Evolutionary conservation across 2,888 invertebrate genomes (phyloP).

Genomic region (Drosophila paranaensis): DNA sequence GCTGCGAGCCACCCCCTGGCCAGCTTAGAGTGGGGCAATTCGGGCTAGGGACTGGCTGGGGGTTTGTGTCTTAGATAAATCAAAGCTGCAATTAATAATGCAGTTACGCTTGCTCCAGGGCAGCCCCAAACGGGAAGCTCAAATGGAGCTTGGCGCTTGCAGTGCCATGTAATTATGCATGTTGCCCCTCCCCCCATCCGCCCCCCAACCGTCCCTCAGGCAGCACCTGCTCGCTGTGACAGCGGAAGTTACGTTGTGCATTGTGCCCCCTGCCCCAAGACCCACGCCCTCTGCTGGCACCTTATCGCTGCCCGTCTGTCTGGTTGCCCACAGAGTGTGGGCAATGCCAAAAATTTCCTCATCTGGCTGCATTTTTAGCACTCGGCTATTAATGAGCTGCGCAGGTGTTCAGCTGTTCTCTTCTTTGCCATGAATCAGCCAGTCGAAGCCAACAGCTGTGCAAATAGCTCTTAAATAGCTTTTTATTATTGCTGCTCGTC

Average conservation of each 20-base stretch:
- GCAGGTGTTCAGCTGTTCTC: slow-evolving; percentile 37
- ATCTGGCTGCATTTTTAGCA: slow-evolving; percentile 30
- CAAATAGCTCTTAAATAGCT: slow-evolving; percentile 47
- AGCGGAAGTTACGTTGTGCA: slow-evolving; percentile 50
- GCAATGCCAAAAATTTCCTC: slow-evolving; percentile 14
- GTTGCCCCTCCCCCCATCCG: neutral
- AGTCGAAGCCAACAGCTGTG: slow-evolving; percentile 38
- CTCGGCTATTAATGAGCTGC: slow-evolving; percentile 53
- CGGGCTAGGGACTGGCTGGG: neutral
- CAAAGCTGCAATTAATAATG: slow-evolving; percentile 76
- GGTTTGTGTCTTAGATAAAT: slow-evolving; percentile 71
- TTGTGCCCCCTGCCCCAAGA: neutral
- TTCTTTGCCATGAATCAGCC: slow-evolving; percentile 22
- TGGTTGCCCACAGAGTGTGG: neutral
- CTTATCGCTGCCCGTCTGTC: slow-evolving; percentile 11
- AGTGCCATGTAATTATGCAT: slow-evolving; percentile 64
- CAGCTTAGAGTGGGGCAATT: neutral
- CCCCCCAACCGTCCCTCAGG: too few relatives aligned
- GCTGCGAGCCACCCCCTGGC: slow-evolving; percentile 5
- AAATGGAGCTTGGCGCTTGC: slow-evolving; percentile 69
- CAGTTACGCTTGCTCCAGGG: slow-evolving; percentile 39
- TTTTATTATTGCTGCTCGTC: neutral
- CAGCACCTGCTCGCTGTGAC: neutral
- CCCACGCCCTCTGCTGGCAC: neutral
- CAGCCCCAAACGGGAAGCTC: slow-evolving; percentile 58